phyloP scores from a whole-genome alignment of 92 coral and sea anemone genomes.

The Isaurus tuberculatus region DNA sequence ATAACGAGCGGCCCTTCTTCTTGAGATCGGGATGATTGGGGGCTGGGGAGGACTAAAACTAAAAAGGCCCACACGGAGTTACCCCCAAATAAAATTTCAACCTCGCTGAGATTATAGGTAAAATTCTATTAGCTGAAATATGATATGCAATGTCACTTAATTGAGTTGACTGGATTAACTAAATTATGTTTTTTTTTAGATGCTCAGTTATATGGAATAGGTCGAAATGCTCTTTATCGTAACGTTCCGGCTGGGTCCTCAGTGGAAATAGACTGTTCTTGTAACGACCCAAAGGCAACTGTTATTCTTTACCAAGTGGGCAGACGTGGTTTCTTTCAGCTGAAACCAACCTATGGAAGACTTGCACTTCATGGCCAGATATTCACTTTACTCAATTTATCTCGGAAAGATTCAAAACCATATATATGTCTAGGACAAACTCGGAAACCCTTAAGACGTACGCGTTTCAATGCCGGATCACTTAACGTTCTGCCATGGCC shows the following conservation, averaged over 20 bases:
- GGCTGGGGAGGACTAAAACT: no score
- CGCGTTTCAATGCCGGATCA: neutral
- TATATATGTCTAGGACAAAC: neutral
- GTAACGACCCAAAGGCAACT: conserved; percentile 10
- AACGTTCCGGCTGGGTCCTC: conserved; percentile 17
- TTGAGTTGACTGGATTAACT: neutral
- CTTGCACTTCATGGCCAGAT: conserved; percentile 34
- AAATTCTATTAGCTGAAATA: no score
- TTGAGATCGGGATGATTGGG: no score
- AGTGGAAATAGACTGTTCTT: conserved; percentile 22
- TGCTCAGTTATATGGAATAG: conserved; percentile 9
- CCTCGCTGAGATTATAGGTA: no score
- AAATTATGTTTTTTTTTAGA: conserved; percentile 5
- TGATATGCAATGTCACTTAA: no score
- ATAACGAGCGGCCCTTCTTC: no score
- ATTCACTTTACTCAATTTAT: conserved; percentile 18
- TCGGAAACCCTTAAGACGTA: neutral
- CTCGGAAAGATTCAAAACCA: neutral
- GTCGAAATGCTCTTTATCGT: neutral
- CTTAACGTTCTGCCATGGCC: neutral
- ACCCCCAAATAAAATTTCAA: no score
- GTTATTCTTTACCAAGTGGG: conserved; percentile 17
- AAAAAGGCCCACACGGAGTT: no score
- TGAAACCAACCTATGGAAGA: neutral
- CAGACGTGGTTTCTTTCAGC: neutral